phyloP scores from a whole-genome alignment of 2,888 invertebrate genomes.

The Agonopterix heracliana region DNA sequence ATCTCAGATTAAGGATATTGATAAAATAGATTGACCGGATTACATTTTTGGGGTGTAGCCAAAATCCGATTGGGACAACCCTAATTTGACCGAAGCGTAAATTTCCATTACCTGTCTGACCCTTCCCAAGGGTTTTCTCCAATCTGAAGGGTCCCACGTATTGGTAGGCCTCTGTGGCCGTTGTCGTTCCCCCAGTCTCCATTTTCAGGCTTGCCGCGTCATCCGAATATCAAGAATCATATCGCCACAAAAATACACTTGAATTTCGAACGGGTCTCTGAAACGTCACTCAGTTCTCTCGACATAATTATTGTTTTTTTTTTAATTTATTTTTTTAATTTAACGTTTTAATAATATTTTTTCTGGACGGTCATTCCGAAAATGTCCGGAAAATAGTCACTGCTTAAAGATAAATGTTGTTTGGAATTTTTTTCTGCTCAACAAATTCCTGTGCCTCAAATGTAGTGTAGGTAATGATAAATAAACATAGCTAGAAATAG shows the following conservation, averaged over 20 bases:
- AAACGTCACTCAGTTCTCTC: constrained; percentile 1
- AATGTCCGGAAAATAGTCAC: not conserved
- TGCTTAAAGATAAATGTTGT: no score
- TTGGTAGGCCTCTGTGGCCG: constrained; percentile 81
- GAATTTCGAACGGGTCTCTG: constrained; percentile 1
- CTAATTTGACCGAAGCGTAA: not conserved
- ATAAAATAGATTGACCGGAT: no score
- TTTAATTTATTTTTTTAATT: not conserved
- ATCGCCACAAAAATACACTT: not conserved
- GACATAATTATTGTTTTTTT: not conserved
- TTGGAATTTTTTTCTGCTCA: no score
- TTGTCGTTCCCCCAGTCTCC: constrained; percentile 49
- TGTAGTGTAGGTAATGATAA: no score
- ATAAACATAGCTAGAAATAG: no score
- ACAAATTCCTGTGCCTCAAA: no score
- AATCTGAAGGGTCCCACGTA: constrained; percentile 99
- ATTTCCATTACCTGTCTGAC: constrained; percentile 91
- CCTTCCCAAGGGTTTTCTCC: constrained; percentile 99
- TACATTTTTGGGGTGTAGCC: no score
- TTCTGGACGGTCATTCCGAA: constrained; percentile 19
- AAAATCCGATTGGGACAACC: no score
- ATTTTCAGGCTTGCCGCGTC: constrained; percentile 40
- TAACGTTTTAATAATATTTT: not conserved
- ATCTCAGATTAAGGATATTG: no score
- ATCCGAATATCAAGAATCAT: constrained; percentile 22